Evolutionary conservation across 2,797 vertebrate species (phyloP), one percentile per base, ranked within the genome.

Genomic region (Loriculus beryllinus): DNA sequence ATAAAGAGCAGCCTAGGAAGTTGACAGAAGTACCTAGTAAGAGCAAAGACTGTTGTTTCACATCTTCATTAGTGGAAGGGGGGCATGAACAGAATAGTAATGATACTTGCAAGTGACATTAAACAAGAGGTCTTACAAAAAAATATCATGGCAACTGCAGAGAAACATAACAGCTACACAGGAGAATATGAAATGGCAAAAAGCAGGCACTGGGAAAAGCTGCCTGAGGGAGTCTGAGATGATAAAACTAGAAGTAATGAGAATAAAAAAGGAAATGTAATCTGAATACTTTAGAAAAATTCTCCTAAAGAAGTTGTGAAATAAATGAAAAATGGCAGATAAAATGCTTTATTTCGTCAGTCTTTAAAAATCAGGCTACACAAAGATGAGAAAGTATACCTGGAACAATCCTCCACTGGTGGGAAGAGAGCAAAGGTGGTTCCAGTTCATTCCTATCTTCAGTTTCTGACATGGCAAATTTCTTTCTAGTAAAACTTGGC

Each of bases 11-110:
- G 69, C 42, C 70, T 39, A 47, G 20, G 37, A 43, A 49, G 25
- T 39, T 69, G 51, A 78, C 72, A 81, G 47, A 88, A 48, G 40
- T 14, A 64, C 51, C 82, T 51, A 52, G 47, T 51, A 85, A 87
- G 59, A 90, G 77, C 67, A 48, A 7, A 35, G 51, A 62, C 54
- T 45, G 70, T 57, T 71, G 43, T 80, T 95, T 82, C 84, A 87
- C 28, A 19, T 91, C 87, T 93, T 96, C 90, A 86, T 94, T 90
- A 90, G 84, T 37, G 52, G 31, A 88, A 71, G 49, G 18, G n/a
- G 31, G 42, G 94, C 56, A 51, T 56, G 89, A 95, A 92, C 39
- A 84, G 72, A 96, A 86, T 71, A 94, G 72, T 43, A 96, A 90
- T 74, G 83, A 91, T 52, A 90, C 77, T 62, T 71, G 57, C 60